phyloP scores from a whole-genome alignment of 2,113 vertebrate species.

The Ictalurus punctatus region DNA sequence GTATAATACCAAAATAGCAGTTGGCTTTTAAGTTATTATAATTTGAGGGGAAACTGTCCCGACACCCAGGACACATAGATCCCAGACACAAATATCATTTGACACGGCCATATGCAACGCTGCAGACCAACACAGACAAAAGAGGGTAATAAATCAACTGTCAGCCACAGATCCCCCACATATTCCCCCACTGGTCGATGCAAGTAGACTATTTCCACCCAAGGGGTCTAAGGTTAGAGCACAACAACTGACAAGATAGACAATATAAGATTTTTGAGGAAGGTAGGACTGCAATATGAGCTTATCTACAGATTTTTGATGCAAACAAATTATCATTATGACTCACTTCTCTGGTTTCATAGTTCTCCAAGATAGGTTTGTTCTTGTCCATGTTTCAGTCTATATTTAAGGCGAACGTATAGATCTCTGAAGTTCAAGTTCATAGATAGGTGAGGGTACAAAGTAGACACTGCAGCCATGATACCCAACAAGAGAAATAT shows the following conservation, averaged over 20 bases:
- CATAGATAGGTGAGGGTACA: conserved; percentile 36
- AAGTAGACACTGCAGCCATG: neutral
- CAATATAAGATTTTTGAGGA: neutral
- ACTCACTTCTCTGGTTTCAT: neutral
- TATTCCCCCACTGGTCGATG: conserved; percentile 44
- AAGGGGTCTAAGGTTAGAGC: conserved; percentile 41
- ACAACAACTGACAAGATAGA: conserved; percentile 34
- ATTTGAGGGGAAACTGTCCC: conserved; percentile 47
- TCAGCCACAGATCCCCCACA: conserved; percentile 43
- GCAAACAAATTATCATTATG: conserved; percentile 19
- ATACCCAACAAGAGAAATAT: neutral
- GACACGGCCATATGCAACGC: conserved; percentile 48
- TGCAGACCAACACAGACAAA: conserved; percentile 52
- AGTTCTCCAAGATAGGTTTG: neutral
- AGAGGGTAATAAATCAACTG: conserved; percentile 56
- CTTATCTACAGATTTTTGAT: conserved; percentile 9
- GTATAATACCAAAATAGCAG: conserved; percentile 33
- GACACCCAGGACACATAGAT: conserved; percentile 47
- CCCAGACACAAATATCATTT: conserved; percentile 53
- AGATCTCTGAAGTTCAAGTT: conserved; percentile 44
- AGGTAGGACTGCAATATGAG: conserved; percentile 13
- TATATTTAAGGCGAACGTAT: conserved; percentile 14
- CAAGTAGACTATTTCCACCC: conserved; percentile 40
- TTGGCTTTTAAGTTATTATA: conserved; percentile 47
- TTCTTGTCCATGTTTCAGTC: neutral